Evolutionary conservation across 2,113 vertebrate genomes (phyloP).

Genomic region (Cynocephalus volans): DNA sequence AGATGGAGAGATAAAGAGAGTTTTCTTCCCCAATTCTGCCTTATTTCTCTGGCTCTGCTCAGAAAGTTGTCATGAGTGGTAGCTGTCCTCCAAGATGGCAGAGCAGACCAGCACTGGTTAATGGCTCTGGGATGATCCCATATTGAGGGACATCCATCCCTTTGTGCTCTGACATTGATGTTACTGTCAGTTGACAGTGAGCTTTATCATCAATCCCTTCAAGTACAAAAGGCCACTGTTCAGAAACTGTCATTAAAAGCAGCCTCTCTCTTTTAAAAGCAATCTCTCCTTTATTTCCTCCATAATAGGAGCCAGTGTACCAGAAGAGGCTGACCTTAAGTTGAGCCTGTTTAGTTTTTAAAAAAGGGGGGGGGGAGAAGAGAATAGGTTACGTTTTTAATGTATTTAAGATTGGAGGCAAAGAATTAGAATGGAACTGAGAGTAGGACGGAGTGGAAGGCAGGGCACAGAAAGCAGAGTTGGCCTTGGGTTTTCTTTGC

Average conservation of each 20-base stretch:
- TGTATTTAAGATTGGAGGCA: conserved; percentile 75
- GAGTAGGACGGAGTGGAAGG: background rate
- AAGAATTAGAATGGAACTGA: conserved; percentile 36
- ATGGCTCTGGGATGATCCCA: conserved; percentile 77
- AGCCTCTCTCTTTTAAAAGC: conserved; percentile 83
- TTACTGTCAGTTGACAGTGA: conserved; percentile 83
- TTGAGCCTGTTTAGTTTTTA: conserved; percentile 67
- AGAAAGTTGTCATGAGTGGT: background rate
- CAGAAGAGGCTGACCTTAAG: conserved; percentile 78
- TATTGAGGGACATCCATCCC: conserved; percentile 72
- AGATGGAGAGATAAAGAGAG: background rate
- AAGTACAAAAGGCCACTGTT: conserved; percentile 85
- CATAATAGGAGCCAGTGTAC: conserved; percentile 77
- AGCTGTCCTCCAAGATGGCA: conserved; percentile 16
- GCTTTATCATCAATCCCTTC: conserved; percentile 82
- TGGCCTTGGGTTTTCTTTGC: conserved; percentile 71
- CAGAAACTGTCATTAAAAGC: conserved; percentile 83
- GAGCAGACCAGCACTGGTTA: conserved; percentile 63
- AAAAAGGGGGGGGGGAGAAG: background rate
- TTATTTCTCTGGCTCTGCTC: background rate
- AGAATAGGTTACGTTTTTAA: conserved; percentile 73
- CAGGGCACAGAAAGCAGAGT: background rate
- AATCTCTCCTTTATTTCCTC: conserved; percentile 79
- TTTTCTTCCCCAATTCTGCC: background rate
- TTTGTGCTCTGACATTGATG: conserved; percentile 84